Base-by-base conservation (phyloP, 2,113 vertebrate genomes). In the Nothoprocta perdicaria region DNA sequence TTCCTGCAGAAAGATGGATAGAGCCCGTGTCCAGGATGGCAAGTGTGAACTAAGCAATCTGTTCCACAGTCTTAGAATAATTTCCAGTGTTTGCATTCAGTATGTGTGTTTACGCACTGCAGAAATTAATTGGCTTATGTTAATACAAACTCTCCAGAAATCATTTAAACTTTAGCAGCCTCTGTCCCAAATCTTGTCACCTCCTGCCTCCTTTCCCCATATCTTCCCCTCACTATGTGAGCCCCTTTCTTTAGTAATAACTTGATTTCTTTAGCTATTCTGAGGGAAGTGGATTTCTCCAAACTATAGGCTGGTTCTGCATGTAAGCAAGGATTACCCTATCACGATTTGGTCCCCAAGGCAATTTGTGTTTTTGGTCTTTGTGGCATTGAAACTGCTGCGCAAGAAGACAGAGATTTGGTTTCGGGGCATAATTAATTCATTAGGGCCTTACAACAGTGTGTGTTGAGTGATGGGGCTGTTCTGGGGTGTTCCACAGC, bases 11-110 rank as follows among this genome's bases (percentile, higher is more conserved):
- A 74, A 60, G 66, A 53, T 74, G 29, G 12, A 21, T 75, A 84
- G 57, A 90, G 26, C 62, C 62, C 0, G 0, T 92, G 80, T 66
- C 73, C 73, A 67, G 85, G 53, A 86, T 88, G 88, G 80, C 46
- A 82, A 88, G 46, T 79, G 88, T 94, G 95, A 94, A 46, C 82
- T 86, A 77, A 90, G 66, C 63, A 43, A 45, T 88, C 80, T 92
- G 10, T 92, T 83, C 52, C 6, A 17, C 72, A 72, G 84, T 48
- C 67, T 46, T 80, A 66, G 84, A 94, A 94, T 92, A 89, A 86
- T 71, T 93, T 94, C 92, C 88, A 76, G 75, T 96, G 57, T 93
- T 93, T 93, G 58, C 86, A 83, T 84, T 78, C 48, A 41, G 17
- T 92, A 41, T 18, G 57, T 57, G 65, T 1, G 12, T 84, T 80